Evolutionary conservation across 2,797 vertebrate species (phyloP).

Genomic region (Kryptopterus vitreolus): DNA sequence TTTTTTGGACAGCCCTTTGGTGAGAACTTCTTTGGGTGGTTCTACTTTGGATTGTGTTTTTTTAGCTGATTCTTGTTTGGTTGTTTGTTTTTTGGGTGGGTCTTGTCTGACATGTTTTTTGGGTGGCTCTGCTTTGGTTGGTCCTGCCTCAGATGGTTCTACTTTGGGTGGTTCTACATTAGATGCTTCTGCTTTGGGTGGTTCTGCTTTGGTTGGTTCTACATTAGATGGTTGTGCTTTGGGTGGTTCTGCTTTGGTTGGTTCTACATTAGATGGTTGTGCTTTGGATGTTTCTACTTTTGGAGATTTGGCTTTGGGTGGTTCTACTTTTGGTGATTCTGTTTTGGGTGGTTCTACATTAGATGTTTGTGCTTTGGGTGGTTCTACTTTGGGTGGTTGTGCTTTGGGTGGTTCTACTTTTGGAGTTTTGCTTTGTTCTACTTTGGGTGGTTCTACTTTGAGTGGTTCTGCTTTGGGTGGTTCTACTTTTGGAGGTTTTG

Average conservation of each 20-base stretch:
- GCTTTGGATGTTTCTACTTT: neutral
- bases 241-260: too few species aligned
- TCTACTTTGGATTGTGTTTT: constrained; percentile 23
- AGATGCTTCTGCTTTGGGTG: neutral
- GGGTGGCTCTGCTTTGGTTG: neutral
- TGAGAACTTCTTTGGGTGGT: constrained; percentile 20
- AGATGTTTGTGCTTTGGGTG: neutral
- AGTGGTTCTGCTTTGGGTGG: neutral
- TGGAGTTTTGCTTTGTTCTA: constrained; percentile 5
- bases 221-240: too few species aligned
- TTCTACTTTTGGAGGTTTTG: neutral
- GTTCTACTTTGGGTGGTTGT: neutral
- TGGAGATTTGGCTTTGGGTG: neutral
- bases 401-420: neutral
- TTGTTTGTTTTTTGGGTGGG: constrained; percentile 19
- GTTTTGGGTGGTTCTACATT: neutral
- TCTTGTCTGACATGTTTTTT: constrained; percentile 12
- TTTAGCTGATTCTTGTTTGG: constrained; percentile 2
- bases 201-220: too few species aligned
- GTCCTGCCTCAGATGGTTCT: neutral
- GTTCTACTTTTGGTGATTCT: neutral
- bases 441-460: neutral
- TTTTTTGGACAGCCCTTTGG: constrained; percentile 16
- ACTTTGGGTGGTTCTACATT: constrained; percentile 23
- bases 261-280: neutral